phyloP scores from a whole-genome alignment of 2,888 invertebrate genomes.

The Linnaemya tessellans region DNA sequence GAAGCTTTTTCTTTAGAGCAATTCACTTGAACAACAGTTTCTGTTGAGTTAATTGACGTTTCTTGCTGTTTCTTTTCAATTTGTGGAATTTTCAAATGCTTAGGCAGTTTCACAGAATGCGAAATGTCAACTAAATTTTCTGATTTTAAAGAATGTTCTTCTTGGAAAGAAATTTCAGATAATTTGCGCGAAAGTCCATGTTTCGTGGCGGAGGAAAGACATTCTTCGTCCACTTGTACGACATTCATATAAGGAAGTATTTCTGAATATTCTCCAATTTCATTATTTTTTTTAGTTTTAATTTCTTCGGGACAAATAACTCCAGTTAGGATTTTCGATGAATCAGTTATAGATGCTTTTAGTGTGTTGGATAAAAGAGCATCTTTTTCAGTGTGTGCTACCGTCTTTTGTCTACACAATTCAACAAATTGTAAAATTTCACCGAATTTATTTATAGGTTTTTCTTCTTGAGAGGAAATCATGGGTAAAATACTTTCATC shows the following conservation, averaged over 20 bases:
- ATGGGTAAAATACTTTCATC: background rate
- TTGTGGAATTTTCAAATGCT: background rate
- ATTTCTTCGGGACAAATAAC: too few species aligned
- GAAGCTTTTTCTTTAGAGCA: background rate
- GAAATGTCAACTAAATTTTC: too few species aligned
- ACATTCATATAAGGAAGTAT: background rate
- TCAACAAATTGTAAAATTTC: too few species aligned
- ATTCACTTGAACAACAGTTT: background rate
- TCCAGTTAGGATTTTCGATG: too few species aligned
- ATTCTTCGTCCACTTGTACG: background rate
- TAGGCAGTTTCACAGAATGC: background rate
- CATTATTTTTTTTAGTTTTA: too few species aligned
- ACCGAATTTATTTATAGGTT: background rate
- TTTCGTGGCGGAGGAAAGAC: background rate
- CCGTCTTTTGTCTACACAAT: too few species aligned
- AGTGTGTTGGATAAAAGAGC: too few species aligned
- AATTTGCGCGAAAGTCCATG: background rate
- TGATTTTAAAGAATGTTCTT: background rate
- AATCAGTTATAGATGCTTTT: too few species aligned
- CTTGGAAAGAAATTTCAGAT: background rate
- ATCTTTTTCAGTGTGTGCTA: too few species aligned
- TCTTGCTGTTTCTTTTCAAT: background rate
- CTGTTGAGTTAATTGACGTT: background rate
- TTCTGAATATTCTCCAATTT: too few species aligned
- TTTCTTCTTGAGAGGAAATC: background rate